phyloP scores from a whole-genome alignment of 2,113 vertebrate genomes.

The Galbula dea region DNA sequence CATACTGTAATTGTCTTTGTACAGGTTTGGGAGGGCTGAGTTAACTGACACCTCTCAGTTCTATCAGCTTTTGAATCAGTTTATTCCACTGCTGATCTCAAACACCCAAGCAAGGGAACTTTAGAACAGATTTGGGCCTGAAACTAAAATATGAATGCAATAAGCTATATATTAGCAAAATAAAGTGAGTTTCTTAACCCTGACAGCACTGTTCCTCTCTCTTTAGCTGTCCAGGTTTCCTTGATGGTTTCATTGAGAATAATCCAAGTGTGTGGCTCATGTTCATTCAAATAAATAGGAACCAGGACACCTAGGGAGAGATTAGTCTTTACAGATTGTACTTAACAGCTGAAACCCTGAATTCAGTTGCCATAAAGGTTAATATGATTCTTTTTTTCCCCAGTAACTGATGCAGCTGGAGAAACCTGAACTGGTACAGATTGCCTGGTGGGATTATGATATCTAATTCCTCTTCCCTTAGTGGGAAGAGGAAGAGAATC shows the following conservation, averaged over 20 bases:
- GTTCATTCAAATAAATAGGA: background rate
- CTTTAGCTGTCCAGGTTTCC: background rate
- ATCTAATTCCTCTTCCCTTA: background rate
- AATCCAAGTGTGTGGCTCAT: background rate
- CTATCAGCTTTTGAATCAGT: constrained; percentile 6
- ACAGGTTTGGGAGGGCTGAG: background rate
- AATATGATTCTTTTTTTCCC: background rate
- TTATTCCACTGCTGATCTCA: background rate
- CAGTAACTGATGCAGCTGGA: background rate
- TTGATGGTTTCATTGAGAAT: background rate
- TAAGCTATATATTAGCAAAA: background rate
- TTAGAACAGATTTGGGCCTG: background rate
- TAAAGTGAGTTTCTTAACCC: background rate
- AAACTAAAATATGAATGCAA: background rate
- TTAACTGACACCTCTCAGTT: constrained; percentile 23
- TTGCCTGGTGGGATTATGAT: background rate
- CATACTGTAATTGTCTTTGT: constrained; percentile 47
- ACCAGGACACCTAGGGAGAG: background rate
- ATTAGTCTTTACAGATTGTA: background rate
- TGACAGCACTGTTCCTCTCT: background rate
- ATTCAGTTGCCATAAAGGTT: background rate
- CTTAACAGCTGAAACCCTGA: too few relatives aligned
- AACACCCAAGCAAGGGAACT: background rate
- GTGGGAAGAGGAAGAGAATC: background rate
- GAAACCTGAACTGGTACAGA: background rate